phyloP scores from a whole-genome alignment of 2,888 invertebrate species.

The Phymatocera aterrima region DNA sequence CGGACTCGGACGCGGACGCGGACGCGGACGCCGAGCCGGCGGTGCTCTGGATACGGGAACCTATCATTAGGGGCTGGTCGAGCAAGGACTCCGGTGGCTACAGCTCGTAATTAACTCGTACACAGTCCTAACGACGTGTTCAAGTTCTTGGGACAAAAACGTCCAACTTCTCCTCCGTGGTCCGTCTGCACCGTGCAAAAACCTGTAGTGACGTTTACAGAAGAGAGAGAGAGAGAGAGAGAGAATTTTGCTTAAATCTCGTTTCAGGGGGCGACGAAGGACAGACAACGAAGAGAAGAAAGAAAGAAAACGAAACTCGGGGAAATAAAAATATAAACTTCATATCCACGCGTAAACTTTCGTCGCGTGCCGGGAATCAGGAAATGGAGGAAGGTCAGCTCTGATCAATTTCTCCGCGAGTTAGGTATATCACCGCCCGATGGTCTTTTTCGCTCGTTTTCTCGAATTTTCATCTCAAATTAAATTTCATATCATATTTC shows the following conservation, averaged over 20 bases:
- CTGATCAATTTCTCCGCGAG: slow-evolving; percentile 5
- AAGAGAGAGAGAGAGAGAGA: no score
- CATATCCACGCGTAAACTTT: neutral
- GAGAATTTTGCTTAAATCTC: no score
- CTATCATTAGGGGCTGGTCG: slow-evolving; percentile 37
- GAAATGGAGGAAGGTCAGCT: slow-evolving; percentile 33
- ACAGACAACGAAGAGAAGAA: neutral
- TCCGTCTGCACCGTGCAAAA: slow-evolving; percentile 28
- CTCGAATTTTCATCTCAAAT: neutral
- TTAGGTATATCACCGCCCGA: neutral
- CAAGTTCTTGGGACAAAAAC: slow-evolving; percentile 9
- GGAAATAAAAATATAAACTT: neutral
- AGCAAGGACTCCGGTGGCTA: slow-evolving; percentile 40
- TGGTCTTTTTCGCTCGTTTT: neutral
- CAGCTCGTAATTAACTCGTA: slow-evolving; percentile 44
- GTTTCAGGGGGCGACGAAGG: no score
- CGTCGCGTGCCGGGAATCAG: slow-evolving; percentile 30
- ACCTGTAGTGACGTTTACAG: slow-evolving; percentile 30
- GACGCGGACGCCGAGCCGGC: no score
- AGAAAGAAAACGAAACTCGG: neutral
- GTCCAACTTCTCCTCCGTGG: neutral
- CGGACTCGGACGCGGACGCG: no score
- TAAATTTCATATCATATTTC: no score
- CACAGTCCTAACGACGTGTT: slow-evolving; percentile 40
- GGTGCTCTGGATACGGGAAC: slow-evolving; percentile 43